These are phyloP conservation scores for Solenodon paradoxus DNA, from an alignment of 2,113 vertebrate genomes.

Conservation along the genomic window DNA sequence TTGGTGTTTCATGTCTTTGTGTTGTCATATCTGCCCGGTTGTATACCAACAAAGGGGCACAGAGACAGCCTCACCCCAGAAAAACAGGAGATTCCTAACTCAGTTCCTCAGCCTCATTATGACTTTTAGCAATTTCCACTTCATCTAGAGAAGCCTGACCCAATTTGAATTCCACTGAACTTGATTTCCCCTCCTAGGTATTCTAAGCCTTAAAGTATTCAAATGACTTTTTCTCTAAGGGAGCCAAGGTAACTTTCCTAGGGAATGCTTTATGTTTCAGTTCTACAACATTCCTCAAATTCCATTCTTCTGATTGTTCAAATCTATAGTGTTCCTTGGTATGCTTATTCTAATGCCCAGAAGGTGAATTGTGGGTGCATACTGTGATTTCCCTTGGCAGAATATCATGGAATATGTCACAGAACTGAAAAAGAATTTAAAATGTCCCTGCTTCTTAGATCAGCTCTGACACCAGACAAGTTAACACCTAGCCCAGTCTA, in stretches of 20 bases:
- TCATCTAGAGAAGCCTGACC: background rate
- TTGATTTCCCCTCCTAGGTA: background rate
- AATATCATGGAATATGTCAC: background rate
- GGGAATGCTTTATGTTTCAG: background rate
- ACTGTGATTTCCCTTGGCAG: conserved; percentile 31
- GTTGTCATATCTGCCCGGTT: background rate
- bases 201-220: background rate
- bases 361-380: background rate
- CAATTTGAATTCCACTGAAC: background rate
- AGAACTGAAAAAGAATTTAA: background rate
- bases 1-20: fast-evolving
- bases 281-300: background rate
- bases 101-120: background rate
- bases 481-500: background rate
- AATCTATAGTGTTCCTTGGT: background rate
- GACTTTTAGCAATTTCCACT: background rate
- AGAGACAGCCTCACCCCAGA: background rate
- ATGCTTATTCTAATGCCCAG: background rate
- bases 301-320: background rate
- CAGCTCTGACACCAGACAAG: background rate
- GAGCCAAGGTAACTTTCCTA: background rate
- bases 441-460: background rate
- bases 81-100: background rate
- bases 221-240: background rate
- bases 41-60: background rate